These are phyloP conservation scores for Helarctos malayanus DNA, from an alignment of 2,797 vertebrate genomes.

Conservation along the genomic window DNA sequence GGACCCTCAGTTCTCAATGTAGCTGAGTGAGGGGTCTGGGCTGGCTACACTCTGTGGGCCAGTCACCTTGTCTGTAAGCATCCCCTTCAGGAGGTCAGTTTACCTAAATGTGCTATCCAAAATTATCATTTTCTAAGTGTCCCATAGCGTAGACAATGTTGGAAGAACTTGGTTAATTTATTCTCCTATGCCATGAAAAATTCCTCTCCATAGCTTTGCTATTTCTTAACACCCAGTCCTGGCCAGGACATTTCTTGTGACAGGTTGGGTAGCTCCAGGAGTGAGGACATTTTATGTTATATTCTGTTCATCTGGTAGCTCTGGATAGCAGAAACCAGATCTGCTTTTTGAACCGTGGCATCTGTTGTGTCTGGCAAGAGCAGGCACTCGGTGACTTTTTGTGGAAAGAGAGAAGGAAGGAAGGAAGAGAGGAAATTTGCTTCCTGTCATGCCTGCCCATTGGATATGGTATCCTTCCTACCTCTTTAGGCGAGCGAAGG, in stretches of 20 bases:
- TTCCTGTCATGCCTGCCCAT: accelerated
- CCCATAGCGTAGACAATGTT: not conserved
- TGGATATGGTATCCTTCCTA: conserved; percentile 81
- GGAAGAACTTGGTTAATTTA: not conserved
- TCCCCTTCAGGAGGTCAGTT: not conserved
- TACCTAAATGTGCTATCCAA: not conserved
- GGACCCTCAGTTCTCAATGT: not conserved
- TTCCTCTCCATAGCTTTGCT: not conserved
- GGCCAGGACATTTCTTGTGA: not conserved
- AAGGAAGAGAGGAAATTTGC: not conserved
- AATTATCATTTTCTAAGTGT: not conserved
- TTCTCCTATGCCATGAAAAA: not conserved
- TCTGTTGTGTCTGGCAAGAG: not conserved
- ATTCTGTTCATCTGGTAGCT: not conserved
- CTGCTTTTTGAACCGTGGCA: not conserved
- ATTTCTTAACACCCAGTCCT: not conserved
- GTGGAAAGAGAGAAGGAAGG: not conserved
- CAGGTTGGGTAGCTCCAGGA: not conserved
- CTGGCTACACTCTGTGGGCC: not conserved
- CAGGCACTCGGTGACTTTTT: not conserved
- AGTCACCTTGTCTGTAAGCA: no score
- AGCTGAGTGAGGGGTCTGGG: not conserved
- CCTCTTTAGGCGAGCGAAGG: conserved; percentile 93
- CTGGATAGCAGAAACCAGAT: not conserved
- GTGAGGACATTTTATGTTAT: not conserved